Percentiles rank a stretch among this genome's conserved stretches.
phyloP scores from a whole-genome alignment of 2,797 vertebrate species.

The Denticeps clupeoides region DNA sequence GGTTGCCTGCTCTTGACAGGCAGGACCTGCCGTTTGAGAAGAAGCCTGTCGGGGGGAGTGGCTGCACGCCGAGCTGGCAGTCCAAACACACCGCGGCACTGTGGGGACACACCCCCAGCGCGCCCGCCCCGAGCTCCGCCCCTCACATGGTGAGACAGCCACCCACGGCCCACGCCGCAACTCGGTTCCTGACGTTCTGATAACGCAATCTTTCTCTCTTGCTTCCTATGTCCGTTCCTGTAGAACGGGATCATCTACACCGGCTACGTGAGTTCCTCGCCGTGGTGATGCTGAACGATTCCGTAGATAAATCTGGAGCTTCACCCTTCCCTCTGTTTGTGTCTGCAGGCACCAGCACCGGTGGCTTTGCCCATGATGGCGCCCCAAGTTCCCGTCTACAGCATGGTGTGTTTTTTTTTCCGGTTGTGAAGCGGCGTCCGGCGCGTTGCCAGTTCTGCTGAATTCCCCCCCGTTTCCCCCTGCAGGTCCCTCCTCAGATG shows the following conservation, averaged over 20 bases:
- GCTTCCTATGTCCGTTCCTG: slow-evolving; percentile 19
- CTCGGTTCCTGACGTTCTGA: too few species aligned
- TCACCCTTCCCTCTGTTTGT: too few species aligned
- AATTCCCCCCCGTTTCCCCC: neutral
- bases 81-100: slow-evolving; percentile 63
- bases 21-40: too few species aligned
- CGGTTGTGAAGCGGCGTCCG: neutral
- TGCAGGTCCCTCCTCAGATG: slow-evolving; percentile 75
- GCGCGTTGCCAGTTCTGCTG: neutral
- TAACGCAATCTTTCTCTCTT: slow-evolving; percentile 20
- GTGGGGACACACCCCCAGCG: slow-evolving; percentile 62
- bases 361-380: slow-evolving; percentile 76
- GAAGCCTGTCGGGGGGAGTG: too few species aligned
- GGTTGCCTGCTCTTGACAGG: too few species aligned
- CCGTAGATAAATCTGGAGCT: too few species aligned
- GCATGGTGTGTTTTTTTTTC: slow-evolving; percentile 67
- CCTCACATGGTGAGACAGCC: slow-evolving; percentile 33
- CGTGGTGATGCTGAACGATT: too few species aligned
- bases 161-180: too few species aligned
- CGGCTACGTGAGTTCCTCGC: slow-evolving; percentile 75
- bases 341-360: slow-evolving; percentile 79
- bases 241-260: slow-evolving; percentile 80
- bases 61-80: too few species aligned
- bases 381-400: slow-evolving; percentile 88
- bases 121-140: slow-evolving; percentile 30